Percentiles rank a stretch among this genome's conserved stretches.
Evolutionary conservation across 2,797 vertebrate species (phyloP).

Genomic region (Poeciliopsis presidionis): DNA sequence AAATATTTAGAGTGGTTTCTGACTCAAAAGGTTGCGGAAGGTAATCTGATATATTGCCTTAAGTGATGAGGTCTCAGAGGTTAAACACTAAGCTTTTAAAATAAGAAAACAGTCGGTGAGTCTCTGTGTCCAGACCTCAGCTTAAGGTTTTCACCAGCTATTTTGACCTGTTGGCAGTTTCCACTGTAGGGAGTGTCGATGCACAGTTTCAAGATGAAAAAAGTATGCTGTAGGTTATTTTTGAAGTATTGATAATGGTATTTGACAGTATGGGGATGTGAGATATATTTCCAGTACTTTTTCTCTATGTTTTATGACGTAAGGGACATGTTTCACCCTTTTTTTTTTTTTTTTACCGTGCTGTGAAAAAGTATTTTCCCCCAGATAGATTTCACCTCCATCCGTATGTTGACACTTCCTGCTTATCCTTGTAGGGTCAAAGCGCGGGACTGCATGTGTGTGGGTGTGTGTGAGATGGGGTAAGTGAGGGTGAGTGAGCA

Average conservation of each 20-base stretch:
- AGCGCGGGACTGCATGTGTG: no score
- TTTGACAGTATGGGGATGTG: not conserved
- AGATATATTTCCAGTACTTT: not conserved
- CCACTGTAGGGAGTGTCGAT: not conserved
- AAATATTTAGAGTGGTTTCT: slow-evolving; percentile 9
- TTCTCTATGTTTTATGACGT: not conserved
- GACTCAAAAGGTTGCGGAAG: not conserved
- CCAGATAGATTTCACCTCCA: not conserved
- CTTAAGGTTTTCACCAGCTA: not conserved
- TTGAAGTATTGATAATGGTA: not conserved
- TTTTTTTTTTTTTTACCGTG: not conserved
- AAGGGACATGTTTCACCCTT: not conserved
- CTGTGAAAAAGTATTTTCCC: not conserved
- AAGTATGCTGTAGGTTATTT: not conserved
- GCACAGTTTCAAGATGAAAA: not conserved
- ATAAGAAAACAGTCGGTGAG: not conserved
- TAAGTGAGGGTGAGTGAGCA: not conserved
- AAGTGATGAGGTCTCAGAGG: slow-evolving; percentile 12
- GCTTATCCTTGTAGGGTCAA: not conserved
- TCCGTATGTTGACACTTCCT: not conserved
- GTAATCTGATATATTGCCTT: slow-evolving; percentile 17
- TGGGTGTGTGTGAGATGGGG: no score
- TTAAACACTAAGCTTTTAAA: not conserved
- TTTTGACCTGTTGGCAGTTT: not conserved
- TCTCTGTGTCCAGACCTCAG: not conserved